A percentile compares a stretch with the other conserved stretches of the same genome.
These are phyloP conservation scores for Mustela lutreola DNA, from an alignment of 2,113 vertebrate species.

Conservation along the genomic window DNA sequence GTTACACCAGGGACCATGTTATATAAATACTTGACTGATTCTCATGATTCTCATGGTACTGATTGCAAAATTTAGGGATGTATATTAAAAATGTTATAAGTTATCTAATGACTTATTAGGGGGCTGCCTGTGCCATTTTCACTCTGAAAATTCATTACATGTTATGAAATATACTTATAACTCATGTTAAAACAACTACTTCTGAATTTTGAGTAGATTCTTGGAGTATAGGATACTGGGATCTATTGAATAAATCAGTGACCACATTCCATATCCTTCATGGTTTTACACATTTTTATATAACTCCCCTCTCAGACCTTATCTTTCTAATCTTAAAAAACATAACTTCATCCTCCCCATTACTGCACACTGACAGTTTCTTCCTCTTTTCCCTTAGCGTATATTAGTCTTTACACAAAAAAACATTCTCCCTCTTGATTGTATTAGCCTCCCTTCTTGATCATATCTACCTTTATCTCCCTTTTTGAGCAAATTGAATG, in stretches of 20 bases:
- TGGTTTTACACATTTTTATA: background rate
- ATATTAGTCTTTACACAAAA: background rate
- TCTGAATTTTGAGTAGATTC: conserved; percentile 20
- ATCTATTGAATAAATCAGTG: conserved; percentile 48
- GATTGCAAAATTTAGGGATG: background rate
- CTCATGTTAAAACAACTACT: background rate
- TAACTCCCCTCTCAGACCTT: background rate
- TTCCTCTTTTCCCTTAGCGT: background rate
- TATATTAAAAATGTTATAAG: conserved; percentile 32
- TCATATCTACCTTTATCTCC: background rate
- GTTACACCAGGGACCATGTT: background rate
- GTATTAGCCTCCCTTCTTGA: background rate
- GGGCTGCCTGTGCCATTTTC: background rate
- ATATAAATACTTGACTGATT: background rate
- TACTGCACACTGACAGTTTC: background rate
- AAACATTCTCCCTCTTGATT: background rate
- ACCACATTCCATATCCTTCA: background rate
- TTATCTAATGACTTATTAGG: conserved; percentile 51
- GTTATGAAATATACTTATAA: conserved; percentile 23
- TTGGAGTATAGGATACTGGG: background rate
- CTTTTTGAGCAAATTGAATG: background rate
- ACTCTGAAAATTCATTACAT: conserved; percentile 45
- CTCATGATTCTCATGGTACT: background rate
- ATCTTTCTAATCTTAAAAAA: background rate
- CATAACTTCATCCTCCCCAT: background rate